These are phyloP conservation scores for Myotis brandtii DNA, from an alignment of 2,113 vertebrate genomes.

Conservation along the genomic window DNA sequence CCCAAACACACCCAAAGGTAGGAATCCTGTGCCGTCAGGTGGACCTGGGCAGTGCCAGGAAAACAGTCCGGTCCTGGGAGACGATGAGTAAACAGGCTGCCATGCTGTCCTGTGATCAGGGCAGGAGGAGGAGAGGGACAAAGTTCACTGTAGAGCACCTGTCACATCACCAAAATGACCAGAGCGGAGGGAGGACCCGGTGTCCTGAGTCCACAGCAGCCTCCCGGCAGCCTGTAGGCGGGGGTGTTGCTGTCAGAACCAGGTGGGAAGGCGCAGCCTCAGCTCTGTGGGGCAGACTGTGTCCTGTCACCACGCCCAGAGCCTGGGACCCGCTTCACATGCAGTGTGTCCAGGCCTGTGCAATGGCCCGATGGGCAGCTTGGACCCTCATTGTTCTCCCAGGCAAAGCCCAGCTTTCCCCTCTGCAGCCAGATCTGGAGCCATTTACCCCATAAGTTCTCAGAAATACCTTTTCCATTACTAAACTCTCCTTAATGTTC, in stretches of 20 bases:
- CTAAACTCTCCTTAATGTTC: not conserved
- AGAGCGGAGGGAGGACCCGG: not conserved
- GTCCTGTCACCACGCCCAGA: not conserved
- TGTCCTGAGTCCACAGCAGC: not conserved
- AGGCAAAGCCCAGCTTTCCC: not conserved
- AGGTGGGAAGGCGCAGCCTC: not conserved
- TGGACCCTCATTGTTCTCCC: not conserved
- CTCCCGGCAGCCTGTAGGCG: not conserved
- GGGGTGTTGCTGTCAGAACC: not conserved
- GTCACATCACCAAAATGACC: conserved; percentile 54
- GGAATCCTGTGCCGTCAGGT: not conserved
- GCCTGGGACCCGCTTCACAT: not conserved
- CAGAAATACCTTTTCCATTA: not conserved
- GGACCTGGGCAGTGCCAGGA: conserved; percentile 6
- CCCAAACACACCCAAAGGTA: not conserved
- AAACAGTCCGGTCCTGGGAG: not conserved
- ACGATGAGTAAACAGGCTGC: not conserved
- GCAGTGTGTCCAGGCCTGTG: not conserved
- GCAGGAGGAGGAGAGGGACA: conserved; percentile 15
- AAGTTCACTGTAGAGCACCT: conserved; percentile 46
- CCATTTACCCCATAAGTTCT: not conserved
- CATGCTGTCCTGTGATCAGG: not conserved
- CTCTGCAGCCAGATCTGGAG: not conserved
- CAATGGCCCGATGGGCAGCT: not conserved
- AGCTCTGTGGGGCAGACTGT: not conserved